Base-by-base conservation (phyloP, 1,140 invertebrate species). In the Psix sp. region DNA sequence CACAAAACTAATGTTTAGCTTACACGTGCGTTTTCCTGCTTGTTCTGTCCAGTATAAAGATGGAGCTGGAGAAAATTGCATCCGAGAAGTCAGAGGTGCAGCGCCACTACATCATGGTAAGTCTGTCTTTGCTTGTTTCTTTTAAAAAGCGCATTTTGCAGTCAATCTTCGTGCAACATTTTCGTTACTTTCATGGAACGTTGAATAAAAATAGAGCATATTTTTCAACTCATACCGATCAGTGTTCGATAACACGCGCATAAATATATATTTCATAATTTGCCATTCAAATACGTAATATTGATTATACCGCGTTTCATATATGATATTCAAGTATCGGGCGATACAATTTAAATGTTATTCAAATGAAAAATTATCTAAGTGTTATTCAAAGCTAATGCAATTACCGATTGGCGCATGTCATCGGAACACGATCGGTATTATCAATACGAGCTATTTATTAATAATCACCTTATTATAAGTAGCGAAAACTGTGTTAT, bases 81-180 rank as follows among this genome's bases (percentile, higher is more conserved):
- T 94, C 94, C 87, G 97, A 98, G 90, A 98, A 98, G 91, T 97
- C 95, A 80, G 96, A 98, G 90, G 97, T 98, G 93, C 96, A 98
- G 87, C 92, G 96, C 88, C 95, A 98, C 90, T 98, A 98, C 89
- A 95, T 97, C 76, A 98, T 98, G 96, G 95, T 96, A 89, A 94
- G 93, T 91, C 21, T 24, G 4, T 24, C 21, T n/a, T n/a, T n/a
- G n/a, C n/a, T n/a, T n/a, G n/a, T n/a, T n/a, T n/a, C n/a, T n/a
- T n/a, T n/a, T n/a, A n/a, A n/a, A 24, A 24, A 9, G 9, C 9
- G 21, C 21, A 24, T 24, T 24, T 24, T n/a, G n/a, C n/a, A n/a
- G n/a, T n/a, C n/a, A n/a, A n/a, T n/a, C n/a, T n/a, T n/a, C n/a
- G n/a, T n/a, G n/a, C n/a, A n/a, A n/a, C n/a, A n/a, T n/a, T n/a